A percentile compares a stretch with the other conserved stretches of the same genome.
These are phyloP conservation scores for Pogoniulus pusillus DNA, from an alignment of 2,797 vertebrate genomes.

Conservation along the genomic window DNA sequence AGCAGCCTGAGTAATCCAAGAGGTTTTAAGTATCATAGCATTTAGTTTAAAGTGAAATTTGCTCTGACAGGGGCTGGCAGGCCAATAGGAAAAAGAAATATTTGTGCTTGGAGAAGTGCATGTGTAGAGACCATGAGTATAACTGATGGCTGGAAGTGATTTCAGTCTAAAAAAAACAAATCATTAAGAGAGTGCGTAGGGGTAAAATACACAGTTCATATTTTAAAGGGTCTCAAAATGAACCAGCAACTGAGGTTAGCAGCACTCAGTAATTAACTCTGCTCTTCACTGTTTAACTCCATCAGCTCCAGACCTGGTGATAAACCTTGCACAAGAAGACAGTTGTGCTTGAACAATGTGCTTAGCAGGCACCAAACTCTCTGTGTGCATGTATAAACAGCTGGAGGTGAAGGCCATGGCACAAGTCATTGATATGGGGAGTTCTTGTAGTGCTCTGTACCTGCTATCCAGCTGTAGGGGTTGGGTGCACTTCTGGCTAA, in stretches of 20 bases:
- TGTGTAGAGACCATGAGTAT: constrained; percentile 78
- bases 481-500: accelerated
- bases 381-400: not conserved
- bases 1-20: constrained; percentile 80
- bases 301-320: constrained; percentile 47
- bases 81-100: constrained; percentile 89
- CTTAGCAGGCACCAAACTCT: not conserved
- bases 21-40: constrained; percentile 81
- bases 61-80: constrained; percentile 88
- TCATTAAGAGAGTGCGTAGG: constrained; percentile 90
- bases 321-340: constrained; percentile 6
- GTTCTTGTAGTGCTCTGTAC: not conserved
- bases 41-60: constrained; percentile 85
- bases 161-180: constrained; percentile 94
- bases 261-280: constrained; percentile 77
- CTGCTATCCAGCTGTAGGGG: accelerated
- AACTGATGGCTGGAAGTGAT: constrained; percentile 95
- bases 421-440: not conserved
- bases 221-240: constrained; percentile 84
- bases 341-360: not conserved
- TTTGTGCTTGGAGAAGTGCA: constrained; percentile 83
- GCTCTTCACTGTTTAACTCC: constrained; percentile 75
- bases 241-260: constrained; percentile 79
- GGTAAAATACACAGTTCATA: constrained; percentile 94
- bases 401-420: not conserved